Base-by-base conservation (phyloP, 2,797 vertebrate genomes). In the Hippocampus kuda region DNA sequence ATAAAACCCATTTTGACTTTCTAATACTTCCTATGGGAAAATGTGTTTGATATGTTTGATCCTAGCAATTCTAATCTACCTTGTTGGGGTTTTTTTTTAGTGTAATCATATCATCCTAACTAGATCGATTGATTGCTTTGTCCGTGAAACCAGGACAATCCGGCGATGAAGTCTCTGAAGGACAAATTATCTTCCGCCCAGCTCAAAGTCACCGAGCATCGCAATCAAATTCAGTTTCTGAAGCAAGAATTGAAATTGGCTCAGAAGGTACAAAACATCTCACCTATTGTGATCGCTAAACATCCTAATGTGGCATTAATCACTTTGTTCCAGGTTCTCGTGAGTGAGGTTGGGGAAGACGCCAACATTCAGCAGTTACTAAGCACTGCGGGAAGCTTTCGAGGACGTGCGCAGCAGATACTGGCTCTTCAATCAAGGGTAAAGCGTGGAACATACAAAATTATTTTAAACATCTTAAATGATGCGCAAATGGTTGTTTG, bases 391-490 rank as follows among this genome's bases (percentile, higher is more conserved):
- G 92, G 94, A 62, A 90, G 78, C 79, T 98, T 94, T 88, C 90
- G 96, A 75, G 96, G 96, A 4, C 91, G 96, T 27, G 91, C 96
- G 4, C 96, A 99, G 80, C 95, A 97, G 79, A 96, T 98, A 54
- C 91, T 98, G 1, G 82, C 89, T 75, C 85, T 99, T 34, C 95
- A 98, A 74, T 89, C 81, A 75, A 92, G 90, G 92, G 97, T 98
- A 77, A 91, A 68, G 0, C 64, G 9, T 12, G 24, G 4, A 13
- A 26, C n/a, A 57, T 16, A 57, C 12, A 38, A 38, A 8, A 38
- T 38, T 1, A 38, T 38, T 38, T 38, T 38, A 38, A 38, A 38
- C 34, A 38, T 7, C 34, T 38, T 38, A 7, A 34, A 38, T 38
- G 34, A 38, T 38, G 34, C 34, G 7, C 34, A 38, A 38, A 38